phyloP scores from a whole-genome alignment of 2,888 invertebrate genomes.

The Patella ulyssiponensis region DNA sequence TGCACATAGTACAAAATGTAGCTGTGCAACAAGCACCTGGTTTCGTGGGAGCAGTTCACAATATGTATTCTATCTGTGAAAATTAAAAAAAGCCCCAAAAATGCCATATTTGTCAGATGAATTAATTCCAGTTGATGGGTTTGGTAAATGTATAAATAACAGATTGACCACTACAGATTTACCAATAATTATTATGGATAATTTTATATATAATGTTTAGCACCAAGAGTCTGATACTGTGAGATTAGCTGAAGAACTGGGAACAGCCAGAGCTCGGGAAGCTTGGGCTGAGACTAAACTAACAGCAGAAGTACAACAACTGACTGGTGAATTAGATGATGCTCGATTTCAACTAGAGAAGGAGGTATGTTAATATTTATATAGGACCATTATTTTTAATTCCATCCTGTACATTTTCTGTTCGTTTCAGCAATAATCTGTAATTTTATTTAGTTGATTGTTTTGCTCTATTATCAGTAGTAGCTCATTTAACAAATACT shows the following conservation, averaged over 20 bases:
- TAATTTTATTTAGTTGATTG: no score
- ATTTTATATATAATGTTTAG: slow-evolving; percentile 27
- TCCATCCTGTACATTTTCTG: no score
- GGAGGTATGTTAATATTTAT: slow-evolving; percentile 43
- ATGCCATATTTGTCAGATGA: no score
- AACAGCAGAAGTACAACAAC: slow-evolving; percentile 42
- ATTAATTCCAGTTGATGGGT: no score
- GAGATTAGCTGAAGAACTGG: slow-evolving; percentile 57
- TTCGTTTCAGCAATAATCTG: no score
- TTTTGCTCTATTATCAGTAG: no score
- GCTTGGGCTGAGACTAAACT: slow-evolving; percentile 45
- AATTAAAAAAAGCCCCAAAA: no score
- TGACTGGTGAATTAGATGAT: slow-evolving; percentile 52
- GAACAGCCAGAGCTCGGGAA: slow-evolving; percentile 50
- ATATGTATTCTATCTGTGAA: no score
- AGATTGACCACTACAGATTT: not conserved
- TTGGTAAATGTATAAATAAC: not conserved
- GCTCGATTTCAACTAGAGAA: slow-evolving; percentile 45
- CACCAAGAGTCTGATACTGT: slow-evolving; percentile 48
- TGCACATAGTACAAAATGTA: no score
- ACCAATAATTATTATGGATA: not conserved
- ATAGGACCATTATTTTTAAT: not conserved
- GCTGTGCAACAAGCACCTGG: no score
- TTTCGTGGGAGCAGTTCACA: no score
- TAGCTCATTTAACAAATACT: no score